phyloP scores from a whole-genome alignment of 2,888 invertebrate species.

The Anticlea derivata region DNA sequence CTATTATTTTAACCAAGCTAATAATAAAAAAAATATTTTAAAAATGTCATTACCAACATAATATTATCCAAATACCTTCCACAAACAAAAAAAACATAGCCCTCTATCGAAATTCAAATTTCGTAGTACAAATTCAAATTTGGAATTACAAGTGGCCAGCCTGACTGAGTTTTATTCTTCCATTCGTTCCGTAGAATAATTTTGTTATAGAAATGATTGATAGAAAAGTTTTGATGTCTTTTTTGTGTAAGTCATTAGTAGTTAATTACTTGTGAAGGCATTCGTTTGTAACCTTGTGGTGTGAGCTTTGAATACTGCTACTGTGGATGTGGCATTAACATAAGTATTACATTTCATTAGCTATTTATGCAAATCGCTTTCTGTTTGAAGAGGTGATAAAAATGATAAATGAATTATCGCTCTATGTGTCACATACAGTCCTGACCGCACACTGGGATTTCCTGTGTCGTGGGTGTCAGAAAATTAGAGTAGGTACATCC shows the following conservation, averaged over 20 bases:
- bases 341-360: no score
- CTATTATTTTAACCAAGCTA: no score
- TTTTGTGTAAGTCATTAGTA: conserved; percentile 77
- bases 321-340: conserved; percentile 43
- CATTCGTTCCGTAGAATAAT: conserved; percentile 53
- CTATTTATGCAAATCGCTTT: no score
- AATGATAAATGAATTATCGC: neutral
- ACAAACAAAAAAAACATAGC: conserved; percentile 56
- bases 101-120: conserved; percentile 69
- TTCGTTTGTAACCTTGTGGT: conserved; percentile 67
- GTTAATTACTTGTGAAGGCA: conserved; percentile 78
- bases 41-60: conserved; percentile 17
- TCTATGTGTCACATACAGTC: no score
- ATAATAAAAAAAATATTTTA: no score
- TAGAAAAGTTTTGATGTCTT: conserved; percentile 71
- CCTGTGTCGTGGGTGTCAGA: no score
- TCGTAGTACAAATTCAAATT: conserved; percentile 39
- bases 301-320: conserved; percentile 40
- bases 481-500: no score
- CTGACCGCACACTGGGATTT: no score
- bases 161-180: conserved; percentile 23
- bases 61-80: conserved; percentile 17
- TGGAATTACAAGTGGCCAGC: conserved; percentile 23
- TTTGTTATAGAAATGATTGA: conserved; percentile 76
- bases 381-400: no score